These are phyloP conservation scores for Platyscapa corneri DNA, from an alignment of 1,140 invertebrate species.

Conservation along the genomic window DNA sequence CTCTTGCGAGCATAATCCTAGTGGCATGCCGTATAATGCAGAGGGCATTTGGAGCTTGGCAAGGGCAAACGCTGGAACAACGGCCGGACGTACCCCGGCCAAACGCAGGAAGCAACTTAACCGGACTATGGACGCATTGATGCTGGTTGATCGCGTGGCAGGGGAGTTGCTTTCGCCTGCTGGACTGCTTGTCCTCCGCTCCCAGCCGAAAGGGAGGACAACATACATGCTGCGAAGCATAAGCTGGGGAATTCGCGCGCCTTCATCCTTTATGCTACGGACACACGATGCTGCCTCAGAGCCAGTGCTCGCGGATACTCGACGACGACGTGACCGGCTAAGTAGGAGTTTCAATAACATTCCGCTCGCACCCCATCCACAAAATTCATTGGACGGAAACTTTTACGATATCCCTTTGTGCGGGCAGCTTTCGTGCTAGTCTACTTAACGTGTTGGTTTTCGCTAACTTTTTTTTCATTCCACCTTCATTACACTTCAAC, in stretches of 20 bases:
- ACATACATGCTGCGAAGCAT: constrained; percentile 8
- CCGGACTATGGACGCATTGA: neutral
- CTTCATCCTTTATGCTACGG: constrained; percentile 2
- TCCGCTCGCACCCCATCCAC: constrained; percentile 6
- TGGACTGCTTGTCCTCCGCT: too few species aligned
- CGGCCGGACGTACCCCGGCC: neutral
- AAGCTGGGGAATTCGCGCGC: constrained; percentile 9
- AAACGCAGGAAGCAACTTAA: neutral
- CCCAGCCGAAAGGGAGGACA: too few species aligned
- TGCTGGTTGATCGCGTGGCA: neutral
- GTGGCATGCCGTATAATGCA: too few species aligned
- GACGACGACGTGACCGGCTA: neutral
- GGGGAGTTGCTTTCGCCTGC: neutral
- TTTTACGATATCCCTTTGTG: constrained; percentile 45
- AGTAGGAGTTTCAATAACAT: constrained; percentile 49
- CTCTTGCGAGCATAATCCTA: neutral
- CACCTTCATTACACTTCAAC: neutral
- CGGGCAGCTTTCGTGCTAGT: neutral
- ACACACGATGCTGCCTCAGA: neutral
- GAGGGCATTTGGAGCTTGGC: too few species aligned
- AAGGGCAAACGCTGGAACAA: too few species aligned
- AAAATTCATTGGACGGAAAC: constrained; percentile 34
- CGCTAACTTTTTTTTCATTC: neutral
- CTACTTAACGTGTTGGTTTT: neutral
- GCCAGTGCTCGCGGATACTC: neutral